Conservation (phyloP, 2,888 invertebrate species). For the Phania funesta region DNA sequence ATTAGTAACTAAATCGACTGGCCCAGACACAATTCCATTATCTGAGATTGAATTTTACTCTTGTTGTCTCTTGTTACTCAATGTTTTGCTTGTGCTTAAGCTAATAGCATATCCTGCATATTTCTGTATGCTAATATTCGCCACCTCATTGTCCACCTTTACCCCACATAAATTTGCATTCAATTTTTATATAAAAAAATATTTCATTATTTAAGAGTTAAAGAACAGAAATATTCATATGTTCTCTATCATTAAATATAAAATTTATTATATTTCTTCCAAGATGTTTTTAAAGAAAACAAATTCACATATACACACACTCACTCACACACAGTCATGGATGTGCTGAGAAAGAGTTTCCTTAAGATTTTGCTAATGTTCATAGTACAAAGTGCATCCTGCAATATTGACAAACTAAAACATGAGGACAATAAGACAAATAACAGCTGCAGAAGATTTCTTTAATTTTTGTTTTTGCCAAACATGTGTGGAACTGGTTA, state of each 20-base stretch:
- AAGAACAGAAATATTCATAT: not conserved
- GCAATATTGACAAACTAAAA: conserved; percentile 38
- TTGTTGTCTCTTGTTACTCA: too few species aligned
- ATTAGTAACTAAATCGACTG: too few species aligned
- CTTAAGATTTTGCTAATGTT: conserved; percentile 5
- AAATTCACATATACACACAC: not conserved
- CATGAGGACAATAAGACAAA: conserved; percentile 44
- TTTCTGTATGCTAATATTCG: not conserved
- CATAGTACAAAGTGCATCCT: not conserved
- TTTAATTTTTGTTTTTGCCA: not conserved
- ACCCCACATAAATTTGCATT: not conserved
- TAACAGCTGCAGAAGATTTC: conserved; percentile 50
- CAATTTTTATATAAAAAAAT: not conserved
- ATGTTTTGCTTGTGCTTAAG: too few species aligned
- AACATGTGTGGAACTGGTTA: too few species aligned
- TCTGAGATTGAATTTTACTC: too few species aligned
- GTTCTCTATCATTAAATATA: conserved; percentile 34
- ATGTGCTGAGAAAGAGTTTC: conserved; percentile 15
- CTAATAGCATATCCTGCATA: not conserved
- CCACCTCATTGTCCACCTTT: not conserved
- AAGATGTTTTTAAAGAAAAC: conserved; percentile 12
- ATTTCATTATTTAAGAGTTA: conserved; percentile 33
- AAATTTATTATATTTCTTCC: conserved; percentile 33
- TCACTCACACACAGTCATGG: not conserved
- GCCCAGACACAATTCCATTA: too few species aligned